Evolutionary conservation across 2,888 invertebrate species (phyloP).

Genomic region (Drosophila incognita): DNA sequence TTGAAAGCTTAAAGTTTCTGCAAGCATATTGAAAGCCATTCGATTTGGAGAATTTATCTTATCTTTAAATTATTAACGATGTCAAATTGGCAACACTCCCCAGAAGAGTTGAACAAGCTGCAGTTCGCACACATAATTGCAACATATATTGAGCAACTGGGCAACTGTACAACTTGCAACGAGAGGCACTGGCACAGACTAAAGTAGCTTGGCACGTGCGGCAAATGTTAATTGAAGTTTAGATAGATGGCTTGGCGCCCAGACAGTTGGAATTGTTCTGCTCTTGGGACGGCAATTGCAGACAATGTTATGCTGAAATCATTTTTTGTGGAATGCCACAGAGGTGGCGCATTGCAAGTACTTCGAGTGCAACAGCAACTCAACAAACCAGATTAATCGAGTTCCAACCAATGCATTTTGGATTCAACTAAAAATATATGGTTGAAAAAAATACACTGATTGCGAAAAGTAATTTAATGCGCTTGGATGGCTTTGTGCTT

Average conservation of each 20-base stretch:
- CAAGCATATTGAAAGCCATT: background rate
- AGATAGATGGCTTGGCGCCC: background rate
- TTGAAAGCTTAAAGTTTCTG: background rate
- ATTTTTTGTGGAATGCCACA: background rate
- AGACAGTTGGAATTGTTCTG: background rate
- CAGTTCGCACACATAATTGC: constrained; percentile 42
- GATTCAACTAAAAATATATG: background rate
- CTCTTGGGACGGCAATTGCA: background rate
- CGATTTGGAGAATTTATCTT: background rate
- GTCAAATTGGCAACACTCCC: background rate
- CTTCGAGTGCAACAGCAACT: background rate
- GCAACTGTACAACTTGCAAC: constrained; percentile 12
- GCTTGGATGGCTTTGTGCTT: background rate
- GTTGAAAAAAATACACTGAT: background rate
- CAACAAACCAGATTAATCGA: background rate
- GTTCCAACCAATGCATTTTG: background rate
- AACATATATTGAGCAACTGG: constrained; percentile 10
- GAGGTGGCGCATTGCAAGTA: constrained; percentile 6
- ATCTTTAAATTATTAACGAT: background rate
- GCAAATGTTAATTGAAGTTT: background rate
- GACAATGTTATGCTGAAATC: background rate
- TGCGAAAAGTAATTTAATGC: background rate
- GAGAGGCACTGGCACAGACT: background rate
- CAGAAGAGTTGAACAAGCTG: constrained; percentile 43
- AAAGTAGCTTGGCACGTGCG: background rate